A percentile compares a stretch with the other conserved stretches of the same genome.
Evolutionary conservation across 2,797 vertebrate genomes (phyloP).

Genomic region (Spheniscus humboldti): DNA sequence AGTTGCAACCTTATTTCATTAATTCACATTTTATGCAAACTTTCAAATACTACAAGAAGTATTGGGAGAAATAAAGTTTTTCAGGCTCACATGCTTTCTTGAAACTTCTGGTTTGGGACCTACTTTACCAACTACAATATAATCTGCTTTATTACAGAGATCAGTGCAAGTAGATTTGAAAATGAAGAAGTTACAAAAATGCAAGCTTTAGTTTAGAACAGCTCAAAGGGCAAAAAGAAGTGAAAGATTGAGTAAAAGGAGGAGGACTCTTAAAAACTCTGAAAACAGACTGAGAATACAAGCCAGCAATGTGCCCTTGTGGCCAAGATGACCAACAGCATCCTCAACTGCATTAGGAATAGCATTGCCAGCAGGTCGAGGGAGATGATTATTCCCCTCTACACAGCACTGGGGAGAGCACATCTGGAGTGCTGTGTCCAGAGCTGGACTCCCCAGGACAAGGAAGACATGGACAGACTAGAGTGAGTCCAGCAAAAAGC

Average conservation of each 20-base stretch:
- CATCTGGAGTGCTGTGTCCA: neutral
- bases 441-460: neutral
- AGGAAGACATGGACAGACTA: neutral
- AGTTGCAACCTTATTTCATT: neutral
- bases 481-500: neutral
- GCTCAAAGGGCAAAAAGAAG: neutral
- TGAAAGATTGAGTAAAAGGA: neutral
- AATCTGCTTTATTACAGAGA: neutral
- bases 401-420: neutral
- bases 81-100: neutral
- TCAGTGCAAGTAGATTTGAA: neutral
- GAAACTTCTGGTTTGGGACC: neutral
- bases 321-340: neutral
- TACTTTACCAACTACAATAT: neutral
- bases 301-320: neutral
- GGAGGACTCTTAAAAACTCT: neutral
- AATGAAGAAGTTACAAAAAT: neutral
- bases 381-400: neutral
- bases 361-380: neutral
- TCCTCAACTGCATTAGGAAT: neutral
- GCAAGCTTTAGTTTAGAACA: too few species aligned
- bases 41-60: neutral
- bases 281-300: neutral
- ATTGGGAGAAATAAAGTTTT: neutral
- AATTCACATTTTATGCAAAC: neutral